Evolutionary conservation across 64 coral and sea anemone genomes (phyloP).

Genomic region (Actinia tenebrosa): DNA sequence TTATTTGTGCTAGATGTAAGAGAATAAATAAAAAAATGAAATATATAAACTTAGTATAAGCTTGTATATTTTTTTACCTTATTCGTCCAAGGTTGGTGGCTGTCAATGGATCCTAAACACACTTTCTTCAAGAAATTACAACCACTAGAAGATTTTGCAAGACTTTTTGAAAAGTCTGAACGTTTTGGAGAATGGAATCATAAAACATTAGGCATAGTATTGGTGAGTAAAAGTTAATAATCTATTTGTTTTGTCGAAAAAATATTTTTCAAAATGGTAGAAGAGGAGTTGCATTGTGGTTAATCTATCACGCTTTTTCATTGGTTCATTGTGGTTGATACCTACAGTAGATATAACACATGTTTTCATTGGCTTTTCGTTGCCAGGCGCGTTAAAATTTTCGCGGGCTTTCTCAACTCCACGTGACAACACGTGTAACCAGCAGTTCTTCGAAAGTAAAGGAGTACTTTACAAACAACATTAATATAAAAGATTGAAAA

Average conservation of each 20-base stretch:
- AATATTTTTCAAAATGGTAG: not conserved
- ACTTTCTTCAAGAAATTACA: constrained; percentile 98
- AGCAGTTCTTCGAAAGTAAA: not conserved
- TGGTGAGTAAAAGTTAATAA: constrained; percentile 47
- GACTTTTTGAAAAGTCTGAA: constrained; percentile 98
- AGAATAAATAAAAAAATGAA: too few relatives aligned
- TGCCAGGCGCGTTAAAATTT: not conserved
- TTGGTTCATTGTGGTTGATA: not conserved
- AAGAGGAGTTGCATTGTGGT: not conserved
- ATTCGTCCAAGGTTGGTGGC: constrained; percentile 80
- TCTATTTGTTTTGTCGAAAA: not conserved
- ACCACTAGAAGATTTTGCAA: constrained; percentile 96
- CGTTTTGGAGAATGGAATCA: constrained; percentile 91
- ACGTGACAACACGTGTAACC: not conserved
- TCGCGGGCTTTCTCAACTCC: not conserved
- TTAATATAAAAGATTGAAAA: too few relatives aligned
- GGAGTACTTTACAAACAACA: not conserved
- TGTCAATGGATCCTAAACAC: constrained; percentile 92
- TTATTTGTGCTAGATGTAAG: too few relatives aligned
- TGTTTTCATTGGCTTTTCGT: not conserved
- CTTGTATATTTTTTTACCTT: not conserved
- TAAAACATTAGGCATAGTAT: constrained; percentile 86
- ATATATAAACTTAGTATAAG: not conserved
- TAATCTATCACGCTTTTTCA: not conserved
- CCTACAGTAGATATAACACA: not conserved